A percentile compares a stretch with the other conserved stretches of the same genome.
Evolutionary conservation across 2,888 invertebrate genomes (phyloP).

Genomic region (Neoscelio sp.): DNA sequence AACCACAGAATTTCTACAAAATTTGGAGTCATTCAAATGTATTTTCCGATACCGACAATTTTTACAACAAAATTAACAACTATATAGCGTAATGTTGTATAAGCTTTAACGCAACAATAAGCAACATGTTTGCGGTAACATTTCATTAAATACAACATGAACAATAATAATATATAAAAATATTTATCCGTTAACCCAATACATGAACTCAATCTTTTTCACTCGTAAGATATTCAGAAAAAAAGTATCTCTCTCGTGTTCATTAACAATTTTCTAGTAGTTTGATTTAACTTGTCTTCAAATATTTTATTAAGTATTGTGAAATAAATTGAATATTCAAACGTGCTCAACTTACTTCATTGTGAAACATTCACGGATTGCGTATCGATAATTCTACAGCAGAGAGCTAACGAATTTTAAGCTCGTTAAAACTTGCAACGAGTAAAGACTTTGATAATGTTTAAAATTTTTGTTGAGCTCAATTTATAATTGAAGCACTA

Average conservation of each 20-base stretch:
- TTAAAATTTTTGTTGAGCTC: conserved; percentile 29
- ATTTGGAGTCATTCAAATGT: no score
- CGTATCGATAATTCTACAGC: conserved; percentile 55
- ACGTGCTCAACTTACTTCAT: conserved; percentile 44
- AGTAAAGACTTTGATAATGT: conserved; percentile 49
- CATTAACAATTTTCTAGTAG: conserved; percentile 45
- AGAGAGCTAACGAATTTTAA: conserved; percentile 61
- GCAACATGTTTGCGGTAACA: no score
- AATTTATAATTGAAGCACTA: conserved; percentile 29
- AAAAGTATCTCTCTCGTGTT: conserved; percentile 26
- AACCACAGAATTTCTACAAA: no score
- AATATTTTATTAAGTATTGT: conserved; percentile 61
- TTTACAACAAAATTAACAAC: no score
- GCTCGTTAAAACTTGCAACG: conserved; percentile 57
- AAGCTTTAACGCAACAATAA: no score
- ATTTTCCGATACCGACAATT: no score
- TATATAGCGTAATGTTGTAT: no score
- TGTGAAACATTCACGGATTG: conserved; percentile 53
- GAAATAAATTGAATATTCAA: conserved; percentile 62
- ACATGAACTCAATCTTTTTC: no score
- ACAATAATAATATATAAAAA: no score
- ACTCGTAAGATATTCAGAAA: background rate
- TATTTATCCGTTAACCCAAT: no score
- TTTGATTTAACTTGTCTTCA: conserved; percentile 45
- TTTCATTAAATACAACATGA: no score